phyloP scores from a whole-genome alignment of 2,888 invertebrate species.

The Megastigmus dorsalis region DNA sequence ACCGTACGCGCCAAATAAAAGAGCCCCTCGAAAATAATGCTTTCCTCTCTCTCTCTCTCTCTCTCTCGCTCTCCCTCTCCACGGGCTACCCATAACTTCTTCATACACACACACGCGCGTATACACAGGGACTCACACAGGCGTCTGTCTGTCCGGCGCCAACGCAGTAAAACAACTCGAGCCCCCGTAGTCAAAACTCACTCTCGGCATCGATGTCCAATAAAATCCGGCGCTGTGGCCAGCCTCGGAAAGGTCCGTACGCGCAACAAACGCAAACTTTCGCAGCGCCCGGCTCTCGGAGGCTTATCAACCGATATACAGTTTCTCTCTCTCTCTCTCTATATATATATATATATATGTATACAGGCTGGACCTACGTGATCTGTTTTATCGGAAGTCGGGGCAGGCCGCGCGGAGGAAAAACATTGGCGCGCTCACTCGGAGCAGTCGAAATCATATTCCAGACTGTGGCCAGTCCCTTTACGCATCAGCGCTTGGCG shows the following conservation, averaged over 20 bases:
- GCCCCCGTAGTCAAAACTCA: conserved; percentile 46
- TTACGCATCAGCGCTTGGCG: neutral
- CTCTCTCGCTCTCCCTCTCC: too few species aligned
- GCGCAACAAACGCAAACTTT: conserved; percentile 25
- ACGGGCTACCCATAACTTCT: too few species aligned
- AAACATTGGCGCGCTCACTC: conserved; percentile 32
- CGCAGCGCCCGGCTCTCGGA: neutral
- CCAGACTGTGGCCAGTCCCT: neutral
- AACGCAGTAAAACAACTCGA: conserved; percentile 35
- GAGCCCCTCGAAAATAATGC: neutral
- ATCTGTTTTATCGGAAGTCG: conserved; percentile 30
- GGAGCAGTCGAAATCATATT: conserved; percentile 4
- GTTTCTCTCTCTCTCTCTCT: neutral
- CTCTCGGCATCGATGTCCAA: conserved; percentile 30
- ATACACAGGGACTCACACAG: neutral
- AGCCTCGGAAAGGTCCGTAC: neutral
- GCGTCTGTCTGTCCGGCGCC: conserved; percentile 51
- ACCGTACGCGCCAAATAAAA: neutral
- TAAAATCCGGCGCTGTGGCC: neutral
- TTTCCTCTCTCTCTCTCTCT: too few species aligned
- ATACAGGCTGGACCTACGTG: neutral
- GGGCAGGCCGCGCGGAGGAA: neutral
- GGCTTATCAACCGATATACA: conserved; percentile 24
- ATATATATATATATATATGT: neutral
- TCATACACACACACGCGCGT: too few species aligned